Percentiles rank a stretch among this genome's conserved stretches.
Evolutionary conservation across 2,888 invertebrate genomes (phyloP).

Genomic region (Orchestes rusci): DNA sequence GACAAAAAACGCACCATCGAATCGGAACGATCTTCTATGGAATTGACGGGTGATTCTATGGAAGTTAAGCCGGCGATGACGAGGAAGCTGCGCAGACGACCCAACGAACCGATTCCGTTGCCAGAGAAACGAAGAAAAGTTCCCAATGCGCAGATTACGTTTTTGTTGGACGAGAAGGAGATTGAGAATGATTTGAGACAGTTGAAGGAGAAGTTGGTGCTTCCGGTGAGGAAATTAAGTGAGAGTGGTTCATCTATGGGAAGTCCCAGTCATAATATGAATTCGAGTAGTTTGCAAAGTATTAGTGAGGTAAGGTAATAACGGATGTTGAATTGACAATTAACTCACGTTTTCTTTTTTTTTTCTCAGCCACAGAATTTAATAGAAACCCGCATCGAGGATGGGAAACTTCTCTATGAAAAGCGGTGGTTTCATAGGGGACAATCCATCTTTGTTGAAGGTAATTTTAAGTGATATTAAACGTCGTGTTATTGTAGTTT

Average conservation of each 20-base stretch:
- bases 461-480: conserved; percentile 13
- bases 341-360: neutral
- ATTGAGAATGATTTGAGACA: conserved; percentile 18
- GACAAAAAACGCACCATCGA: conserved; percentile 88
- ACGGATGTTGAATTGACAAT: neutral
- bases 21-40: conserved; percentile 77
- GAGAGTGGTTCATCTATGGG: conserved; percentile 28
- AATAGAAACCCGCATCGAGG: conserved; percentile 84
- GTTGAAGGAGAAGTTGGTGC: conserved; percentile 45
- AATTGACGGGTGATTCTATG: conserved; percentile 59
- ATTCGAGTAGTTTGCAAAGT: conserved; percentile 9
- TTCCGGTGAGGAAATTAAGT: conserved; percentile 51
- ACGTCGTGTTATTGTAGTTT: neutral
- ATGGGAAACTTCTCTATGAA: conserved; percentile 89
- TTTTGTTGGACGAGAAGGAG: conserved; percentile 76
- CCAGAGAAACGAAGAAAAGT: conserved; percentile 83
- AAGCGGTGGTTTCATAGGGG: conserved; percentile 93
- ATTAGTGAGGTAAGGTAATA: conserved; percentile 12
- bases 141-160: conserved; percentile 76
- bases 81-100: conserved; percentile 81
- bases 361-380: conserved; percentile 38
- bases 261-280: conserved; percentile 16
- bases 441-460: conserved; percentile 68
- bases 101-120: conserved; percentile 88
- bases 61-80: conserved; percentile 83